Evolutionary conservation across 2,113 vertebrate genomes (phyloP).

Genomic region (Acanthisitta chloris): DNA sequence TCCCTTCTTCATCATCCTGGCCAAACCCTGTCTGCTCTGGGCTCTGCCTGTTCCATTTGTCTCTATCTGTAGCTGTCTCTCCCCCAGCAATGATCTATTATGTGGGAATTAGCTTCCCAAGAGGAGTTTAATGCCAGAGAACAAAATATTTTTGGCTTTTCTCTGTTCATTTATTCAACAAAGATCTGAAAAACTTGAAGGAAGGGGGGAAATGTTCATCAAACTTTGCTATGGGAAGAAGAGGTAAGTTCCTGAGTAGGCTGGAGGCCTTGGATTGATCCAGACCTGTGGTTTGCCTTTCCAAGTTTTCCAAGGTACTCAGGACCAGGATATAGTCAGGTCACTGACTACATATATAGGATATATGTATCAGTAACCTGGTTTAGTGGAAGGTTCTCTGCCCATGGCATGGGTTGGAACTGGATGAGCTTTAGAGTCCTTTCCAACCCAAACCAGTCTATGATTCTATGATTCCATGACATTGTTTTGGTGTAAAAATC

Average conservation of each 20-base stretch:
- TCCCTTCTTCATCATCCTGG: fast-evolving
- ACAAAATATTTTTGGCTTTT: background rate
- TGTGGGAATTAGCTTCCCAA: background rate
- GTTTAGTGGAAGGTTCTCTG: background rate
- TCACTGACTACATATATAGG: fast-evolving
- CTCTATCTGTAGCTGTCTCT: background rate
- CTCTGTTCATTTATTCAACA: background rate
- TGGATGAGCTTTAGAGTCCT: too few relatives aligned
- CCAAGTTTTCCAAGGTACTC: background rate
- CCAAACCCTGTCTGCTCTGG: background rate
- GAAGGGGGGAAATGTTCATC: background rate
- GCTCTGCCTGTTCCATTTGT: background rate
- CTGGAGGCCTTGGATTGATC: background rate
- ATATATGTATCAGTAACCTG: background rate
- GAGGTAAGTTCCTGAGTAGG: background rate
- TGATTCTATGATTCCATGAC: background rate
- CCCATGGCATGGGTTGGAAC: background rate
- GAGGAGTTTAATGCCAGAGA: background rate
- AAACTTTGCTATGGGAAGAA: background rate
- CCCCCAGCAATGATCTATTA: background rate
- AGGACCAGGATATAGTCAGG: background rate
- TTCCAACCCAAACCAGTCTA: background rate
- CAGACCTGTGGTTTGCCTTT: background rate
- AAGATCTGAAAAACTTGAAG: background rate
- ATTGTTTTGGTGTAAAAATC: background rate